phyloP scores from a whole-genome alignment of 2,113 vertebrate species.

The Hemiprocne comata region DNA sequence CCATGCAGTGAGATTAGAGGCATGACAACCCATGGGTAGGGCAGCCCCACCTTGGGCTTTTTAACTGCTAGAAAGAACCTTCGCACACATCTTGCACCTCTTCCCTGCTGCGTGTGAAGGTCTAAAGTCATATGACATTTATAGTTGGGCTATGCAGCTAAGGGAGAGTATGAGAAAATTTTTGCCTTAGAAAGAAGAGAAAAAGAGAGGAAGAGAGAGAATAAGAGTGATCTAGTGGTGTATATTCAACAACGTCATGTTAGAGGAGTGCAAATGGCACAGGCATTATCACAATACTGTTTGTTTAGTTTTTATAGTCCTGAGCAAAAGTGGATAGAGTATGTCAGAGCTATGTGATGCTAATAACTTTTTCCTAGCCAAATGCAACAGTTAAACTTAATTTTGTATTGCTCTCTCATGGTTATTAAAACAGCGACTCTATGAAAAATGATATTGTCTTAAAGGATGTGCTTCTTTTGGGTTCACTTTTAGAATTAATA shows the following conservation, averaged over 20 bases:
- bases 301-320: background rate
- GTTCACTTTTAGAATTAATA: background rate
- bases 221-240: background rate
- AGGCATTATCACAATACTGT: background rate
- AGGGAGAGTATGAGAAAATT: background rate
- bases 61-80: background rate
- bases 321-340: background rate
- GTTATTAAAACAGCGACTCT: background rate
- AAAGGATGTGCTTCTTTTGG: background rate
- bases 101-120: background rate
- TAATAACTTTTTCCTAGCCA: background rate
- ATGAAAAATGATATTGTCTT: background rate
- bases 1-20: background rate
- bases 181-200: background rate
- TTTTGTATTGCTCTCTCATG: background rate
- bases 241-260: background rate
- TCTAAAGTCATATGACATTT: background rate
- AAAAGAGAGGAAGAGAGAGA: background rate
- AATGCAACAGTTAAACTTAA: background rate
- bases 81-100: background rate
- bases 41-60: background rate
- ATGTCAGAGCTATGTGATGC: background rate
- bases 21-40: background rate
- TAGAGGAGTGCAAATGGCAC: background rate
- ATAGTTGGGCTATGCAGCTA: background rate